Percentiles rank a stretch among this genome's conserved stretches.
phyloP scores from a whole-genome alignment of 2,888 invertebrate genomes.

The Bombylius major region DNA sequence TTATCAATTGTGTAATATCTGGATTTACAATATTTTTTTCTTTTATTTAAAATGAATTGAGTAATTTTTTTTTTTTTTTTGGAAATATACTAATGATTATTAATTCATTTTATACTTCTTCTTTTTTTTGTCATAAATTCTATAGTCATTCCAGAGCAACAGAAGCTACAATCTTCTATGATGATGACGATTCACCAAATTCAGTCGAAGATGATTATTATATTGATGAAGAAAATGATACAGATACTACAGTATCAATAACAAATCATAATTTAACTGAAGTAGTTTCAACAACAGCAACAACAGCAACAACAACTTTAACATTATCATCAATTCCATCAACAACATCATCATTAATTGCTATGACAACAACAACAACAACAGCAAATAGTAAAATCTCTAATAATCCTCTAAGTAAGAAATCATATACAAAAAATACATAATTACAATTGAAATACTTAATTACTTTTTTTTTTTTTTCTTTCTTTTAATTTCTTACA shows the following conservation, averaged over 20 bases:
- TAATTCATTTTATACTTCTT: no score
- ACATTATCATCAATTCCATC: not conserved
- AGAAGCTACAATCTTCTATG: not conserved
- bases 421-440: no score
- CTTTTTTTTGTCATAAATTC: no score
- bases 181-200: conserved; percentile 4
- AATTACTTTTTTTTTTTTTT: no score
- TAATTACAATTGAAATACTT: no score
- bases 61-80: no score
- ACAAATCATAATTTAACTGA: not conserved
- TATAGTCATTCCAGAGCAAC: conserved; percentile 13
- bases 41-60: no score
- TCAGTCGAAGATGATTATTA: conserved; percentile 9
- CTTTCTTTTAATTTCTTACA: conserved; percentile 5
- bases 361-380: conserved; percentile 16
- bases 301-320: not conserved
- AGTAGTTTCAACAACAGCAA: not conserved
- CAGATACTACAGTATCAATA: not conserved
- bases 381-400: conserved; percentile 15
- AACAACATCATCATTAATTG: no score
- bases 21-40: no score
- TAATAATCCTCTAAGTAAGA: not conserved
- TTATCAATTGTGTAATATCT: no score
- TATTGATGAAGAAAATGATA: conserved; percentile 1
- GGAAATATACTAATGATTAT: no score